Conservation (phyloP, 1,140 invertebrate genomes). For the Drosophila kohkoa region DNA sequence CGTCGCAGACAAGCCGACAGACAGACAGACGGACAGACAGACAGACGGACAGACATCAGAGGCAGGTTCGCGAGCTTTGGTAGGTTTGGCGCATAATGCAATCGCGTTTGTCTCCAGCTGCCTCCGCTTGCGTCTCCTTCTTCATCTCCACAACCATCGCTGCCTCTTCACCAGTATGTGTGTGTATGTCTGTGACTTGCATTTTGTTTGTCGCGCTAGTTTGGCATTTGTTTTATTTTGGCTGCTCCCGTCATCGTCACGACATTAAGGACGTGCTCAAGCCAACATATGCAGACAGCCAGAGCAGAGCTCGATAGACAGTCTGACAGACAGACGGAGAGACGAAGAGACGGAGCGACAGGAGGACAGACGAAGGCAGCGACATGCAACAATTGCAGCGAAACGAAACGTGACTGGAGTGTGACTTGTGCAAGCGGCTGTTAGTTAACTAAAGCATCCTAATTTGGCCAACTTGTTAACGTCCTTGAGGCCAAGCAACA, state of each 20-base stretch:
- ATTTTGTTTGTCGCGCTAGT: constrained; percentile 75
- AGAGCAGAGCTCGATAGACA: constrained; percentile 6
- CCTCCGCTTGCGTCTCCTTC: constrained; percentile 36
- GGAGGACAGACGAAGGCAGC: background rate
- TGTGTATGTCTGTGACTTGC: constrained; percentile 62
- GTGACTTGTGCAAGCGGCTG: constrained; percentile 54
- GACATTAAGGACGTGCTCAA: constrained; percentile 79
- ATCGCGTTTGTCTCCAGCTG: constrained; percentile 50
- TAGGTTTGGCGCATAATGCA: constrained; percentile 75
- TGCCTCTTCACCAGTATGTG: constrained; percentile 14
- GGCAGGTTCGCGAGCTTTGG: constrained; percentile 50
- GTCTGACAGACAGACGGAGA: constrained; percentile 1
- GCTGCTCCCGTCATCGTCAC: constrained; percentile 63
- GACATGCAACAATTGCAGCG: constrained; percentile 71
- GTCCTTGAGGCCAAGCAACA: constrained; percentile 65
- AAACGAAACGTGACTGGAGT: constrained; percentile 74
- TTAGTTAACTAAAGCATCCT: constrained; percentile 67
- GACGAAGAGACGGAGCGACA: background rate
- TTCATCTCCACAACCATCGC: constrained; percentile 11
- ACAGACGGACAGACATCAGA: background rate
- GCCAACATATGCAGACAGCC: constrained; percentile 69
- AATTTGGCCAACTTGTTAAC: constrained; percentile 76
- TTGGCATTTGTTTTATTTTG: constrained; percentile 76
- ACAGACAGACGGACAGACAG: constrained; percentile 5
- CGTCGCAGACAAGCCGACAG: constrained; percentile 5